Conservation (phyloP, 2,888 invertebrate species). For the Endotricha flammealis region DNA sequence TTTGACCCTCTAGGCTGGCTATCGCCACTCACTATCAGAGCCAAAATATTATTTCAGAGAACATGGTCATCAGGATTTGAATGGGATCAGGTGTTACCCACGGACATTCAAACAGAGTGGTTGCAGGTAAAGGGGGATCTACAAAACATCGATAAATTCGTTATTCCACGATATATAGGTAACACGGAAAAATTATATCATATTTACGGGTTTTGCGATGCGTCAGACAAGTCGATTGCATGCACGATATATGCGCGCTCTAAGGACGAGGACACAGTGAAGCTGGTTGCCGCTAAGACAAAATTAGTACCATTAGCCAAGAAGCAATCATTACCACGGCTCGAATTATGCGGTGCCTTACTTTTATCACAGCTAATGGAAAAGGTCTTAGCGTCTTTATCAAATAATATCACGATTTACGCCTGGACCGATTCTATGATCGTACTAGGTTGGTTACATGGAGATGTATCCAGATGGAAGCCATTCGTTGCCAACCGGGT, state of each 20-base stretch:
- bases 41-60: too few relatives aligned
- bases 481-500: too few relatives aligned
- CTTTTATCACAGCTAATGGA: slow-evolving; percentile 16
- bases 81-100: too few relatives aligned
- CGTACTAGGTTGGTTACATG: too few relatives aligned
- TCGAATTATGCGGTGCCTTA: slow-evolving; percentile 15
- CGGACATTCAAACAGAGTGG: slow-evolving; percentile 19
- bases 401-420: too few relatives aligned
- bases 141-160: not conserved
- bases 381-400: not conserved
- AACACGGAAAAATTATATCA: slow-evolving; percentile 1
- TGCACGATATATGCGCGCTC: slow-evolving; percentile 14
- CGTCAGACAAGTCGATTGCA: slow-evolving; percentile 15
- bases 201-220: slow-evolving; percentile 13
- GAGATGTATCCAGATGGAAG: slow-evolving; percentile 3
- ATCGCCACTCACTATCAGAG: too few relatives aligned
- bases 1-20: too few relatives aligned
- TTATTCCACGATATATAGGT: slow-evolving; percentile 5
- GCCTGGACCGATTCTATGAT: too few relatives aligned
- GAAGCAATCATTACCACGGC: slow-evolving; percentile 11
- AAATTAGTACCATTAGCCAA: slow-evolving; percentile 18
- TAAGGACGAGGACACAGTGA: slow-evolving; percentile 1
- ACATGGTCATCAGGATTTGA: too few relatives aligned
- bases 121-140: slow-evolving; percentile 12
- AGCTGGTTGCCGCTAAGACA: slow-evolving; percentile 17